Evolutionary conservation across 2,113 vertebrate genomes (phyloP).

Genomic region (Coregonus clupeaformis): DNA sequence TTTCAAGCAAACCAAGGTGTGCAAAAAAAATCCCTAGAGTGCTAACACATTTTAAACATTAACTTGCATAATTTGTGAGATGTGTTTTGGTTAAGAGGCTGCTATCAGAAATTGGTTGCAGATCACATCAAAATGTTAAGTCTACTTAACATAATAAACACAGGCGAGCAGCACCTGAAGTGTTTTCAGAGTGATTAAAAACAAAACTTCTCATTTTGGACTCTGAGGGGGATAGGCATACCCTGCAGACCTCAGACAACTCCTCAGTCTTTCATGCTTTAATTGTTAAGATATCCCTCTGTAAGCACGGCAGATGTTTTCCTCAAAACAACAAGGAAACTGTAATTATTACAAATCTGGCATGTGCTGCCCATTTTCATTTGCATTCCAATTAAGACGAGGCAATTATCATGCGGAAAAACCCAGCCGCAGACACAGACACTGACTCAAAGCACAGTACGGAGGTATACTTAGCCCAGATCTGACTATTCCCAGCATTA

Average conservation of each 20-base stretch:
- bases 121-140: neutral
- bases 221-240: neutral
- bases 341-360: conserved; percentile 30
- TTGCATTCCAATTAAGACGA: conserved; percentile 23
- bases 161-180: neutral
- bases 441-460: neutral
- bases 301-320: conserved; percentile 4
- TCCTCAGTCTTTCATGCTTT: conserved; percentile 1
- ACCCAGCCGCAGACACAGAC: neutral
- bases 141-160: neutral
- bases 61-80: neutral
- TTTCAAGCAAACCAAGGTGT: neutral
- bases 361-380: conserved; percentile 1
- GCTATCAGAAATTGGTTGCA: neutral
- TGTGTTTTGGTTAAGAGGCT: neutral
- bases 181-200: conserved; percentile 13
- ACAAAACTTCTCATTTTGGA: conserved; percentile 1
- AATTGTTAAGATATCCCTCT: conserved; percentile 2
- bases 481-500: neutral
- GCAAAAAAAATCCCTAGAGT: neutral
- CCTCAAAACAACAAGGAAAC: conserved; percentile 6
- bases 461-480: neutral
- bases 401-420: conserved; percentile 19
- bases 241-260: neutral
- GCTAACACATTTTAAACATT: neutral